Percentiles rank a stretch among this genome's conserved stretches.
Conservation (phyloP, 30 jellyfish, hydroid and myxozoan genomes). For the Sanderia malayensis region DNA sequence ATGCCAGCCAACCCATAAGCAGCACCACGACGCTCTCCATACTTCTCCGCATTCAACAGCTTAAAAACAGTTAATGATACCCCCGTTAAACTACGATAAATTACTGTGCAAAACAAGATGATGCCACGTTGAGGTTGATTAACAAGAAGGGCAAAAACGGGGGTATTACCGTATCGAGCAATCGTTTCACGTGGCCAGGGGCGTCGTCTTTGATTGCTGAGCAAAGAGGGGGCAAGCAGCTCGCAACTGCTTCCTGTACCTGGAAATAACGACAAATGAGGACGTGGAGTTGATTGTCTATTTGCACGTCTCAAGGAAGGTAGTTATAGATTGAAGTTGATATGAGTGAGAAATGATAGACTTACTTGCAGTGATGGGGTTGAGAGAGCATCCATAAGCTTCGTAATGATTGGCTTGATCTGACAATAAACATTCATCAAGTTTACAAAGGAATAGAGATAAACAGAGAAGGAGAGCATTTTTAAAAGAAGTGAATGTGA, state of each 20-base stretch:
- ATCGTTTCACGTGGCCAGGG: constrained; percentile 69
- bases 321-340: no score
- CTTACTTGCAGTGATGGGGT: constrained; percentile 97
- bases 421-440: constrained; percentile 5
- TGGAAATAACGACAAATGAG: no score
- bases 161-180: constrained; percentile 75
- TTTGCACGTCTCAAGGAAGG: no score
- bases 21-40: constrained; percentile 98
- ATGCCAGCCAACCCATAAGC: constrained; percentile 98
- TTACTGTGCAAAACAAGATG: no score
- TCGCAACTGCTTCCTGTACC: constrained; percentile 99
- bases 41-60: constrained; percentile 92
- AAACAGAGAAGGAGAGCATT: not conserved
- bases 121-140: no score
- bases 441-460: no score
- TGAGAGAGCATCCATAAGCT: constrained; percentile 88
- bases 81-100: not conserved
- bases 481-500: no score
- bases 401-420: constrained; percentile 86
- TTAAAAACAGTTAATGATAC: constrained; percentile 9
- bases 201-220: constrained; percentile 92
- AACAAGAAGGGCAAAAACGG: no score
- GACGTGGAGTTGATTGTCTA: no score
- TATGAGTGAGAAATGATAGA: no score
- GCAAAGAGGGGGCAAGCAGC: constrained; percentile 90